phyloP scores from a whole-genome alignment of 2,113 vertebrate genomes.

The Oryzias melastigma region DNA sequence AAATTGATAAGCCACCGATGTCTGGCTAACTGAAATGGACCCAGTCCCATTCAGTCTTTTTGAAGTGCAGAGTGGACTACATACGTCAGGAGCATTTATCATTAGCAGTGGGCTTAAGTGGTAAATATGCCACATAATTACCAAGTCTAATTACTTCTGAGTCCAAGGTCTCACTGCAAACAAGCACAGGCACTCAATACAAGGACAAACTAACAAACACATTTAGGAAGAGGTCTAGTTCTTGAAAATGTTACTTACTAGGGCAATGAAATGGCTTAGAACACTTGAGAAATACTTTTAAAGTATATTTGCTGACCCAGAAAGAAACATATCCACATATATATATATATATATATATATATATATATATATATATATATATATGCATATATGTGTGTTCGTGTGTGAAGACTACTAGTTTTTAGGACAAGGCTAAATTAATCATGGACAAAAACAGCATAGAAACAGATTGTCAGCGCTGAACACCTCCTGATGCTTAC shows the following conservation, averaged over 20 bases:
- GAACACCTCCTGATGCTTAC: conserved; percentile 11
- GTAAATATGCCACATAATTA: conserved; percentile 81
- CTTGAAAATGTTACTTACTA: conserved; percentile 4
- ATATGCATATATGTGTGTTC: too few relatives aligned
- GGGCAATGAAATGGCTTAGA: conserved; percentile 14
- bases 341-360: too few relatives aligned
- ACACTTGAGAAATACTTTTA: conserved; percentile 63
- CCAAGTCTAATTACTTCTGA: conserved; percentile 81
- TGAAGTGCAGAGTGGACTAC: conserved; percentile 66
- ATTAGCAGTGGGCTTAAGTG: conserved; percentile 74
- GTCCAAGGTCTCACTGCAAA: conserved; percentile 64
- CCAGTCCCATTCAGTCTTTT: conserved; percentile 49
- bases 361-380: too few relatives aligned
- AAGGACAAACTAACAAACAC: conserved; percentile 45
- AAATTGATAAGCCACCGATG: conserved; percentile 58
- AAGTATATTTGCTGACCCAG: conserved; percentile 11
- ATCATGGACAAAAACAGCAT: background rate
- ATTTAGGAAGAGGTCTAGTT: conserved; percentile 22
- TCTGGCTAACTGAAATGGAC: conserved; percentile 66
- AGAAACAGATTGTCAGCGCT: background rate
- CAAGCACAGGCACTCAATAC: conserved; percentile 23
- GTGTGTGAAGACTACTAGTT: too few relatives aligned
- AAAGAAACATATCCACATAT: too few relatives aligned
- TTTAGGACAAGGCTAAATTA: background rate
- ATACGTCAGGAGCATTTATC: conserved; percentile 74